Evolutionary conservation across 2,888 invertebrate species (phyloP), one percentile per base, ranked within the genome.

Genomic region (Lathronympha strigana): DNA sequence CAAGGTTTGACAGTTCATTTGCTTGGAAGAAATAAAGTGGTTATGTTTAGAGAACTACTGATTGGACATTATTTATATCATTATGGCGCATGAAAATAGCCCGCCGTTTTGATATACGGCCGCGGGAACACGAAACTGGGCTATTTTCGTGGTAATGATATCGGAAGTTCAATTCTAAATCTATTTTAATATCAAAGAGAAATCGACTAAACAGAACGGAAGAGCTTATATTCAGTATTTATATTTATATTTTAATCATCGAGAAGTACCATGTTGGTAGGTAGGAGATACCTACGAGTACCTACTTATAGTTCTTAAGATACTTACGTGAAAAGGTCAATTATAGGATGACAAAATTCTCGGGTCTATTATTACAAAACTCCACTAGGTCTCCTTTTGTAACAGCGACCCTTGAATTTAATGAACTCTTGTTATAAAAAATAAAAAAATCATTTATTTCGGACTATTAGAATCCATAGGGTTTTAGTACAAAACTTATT

Each of bases 91-190:
- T 60, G 51, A 21, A 47, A 64, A 64, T 64, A 60, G 45, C 8
- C 74, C 74, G 77, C 74, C 74, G 77, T 77, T 69, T 79, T 78
- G 84, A 84, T 83, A 76, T 66, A 55, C 45, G 62, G 50, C 28
- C 55, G 53, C 40, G 57, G 15, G 57, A 19, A 60, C 53, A 47
- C 53, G 36, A 50, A 58, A 63, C 57, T 1, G 40, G 4, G 45
- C 43, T 64, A 64, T 64, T 58, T 53, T 53, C 28, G 38, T 28
- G 13, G 36, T 15, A 17, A 31, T 40, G 28, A 40, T 45, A 57
- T 57, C 21, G 57, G 57, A 57, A 57, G 43, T 45, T 21, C 47
- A n/a, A 47, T 47, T 47, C 47, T 45, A 45, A 47, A 45, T 43
- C 21, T 57, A 57, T 57, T 55, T 55, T 31, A 31, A 17, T 21